Conservation (phyloP, 2,888 invertebrate species). For the Cristatella mucedo region DNA sequence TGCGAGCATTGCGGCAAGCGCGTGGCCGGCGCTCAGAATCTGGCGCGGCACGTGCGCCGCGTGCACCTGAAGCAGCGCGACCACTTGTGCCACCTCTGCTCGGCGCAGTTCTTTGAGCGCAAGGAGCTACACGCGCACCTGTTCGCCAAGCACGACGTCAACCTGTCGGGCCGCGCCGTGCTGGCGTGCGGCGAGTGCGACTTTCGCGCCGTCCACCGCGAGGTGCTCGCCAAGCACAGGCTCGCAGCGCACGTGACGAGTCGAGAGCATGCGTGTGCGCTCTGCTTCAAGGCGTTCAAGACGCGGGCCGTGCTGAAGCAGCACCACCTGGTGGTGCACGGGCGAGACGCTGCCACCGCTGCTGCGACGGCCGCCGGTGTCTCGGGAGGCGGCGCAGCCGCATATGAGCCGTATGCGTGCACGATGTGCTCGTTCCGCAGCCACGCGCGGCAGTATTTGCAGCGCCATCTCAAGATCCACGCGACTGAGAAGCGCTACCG, state of each 20-base stretch:
- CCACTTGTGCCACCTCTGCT: conserved; percentile 7
- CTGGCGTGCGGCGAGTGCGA: no score
- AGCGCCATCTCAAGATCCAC: conserved; percentile 6
- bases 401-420: no score
- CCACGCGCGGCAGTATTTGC: conserved; percentile 8
- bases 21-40: no score
- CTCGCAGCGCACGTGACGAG: no score
- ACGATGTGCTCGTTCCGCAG: conserved; percentile 3
- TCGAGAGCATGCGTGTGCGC: conserved; percentile 1
- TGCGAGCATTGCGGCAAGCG: no score
- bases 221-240: no score
- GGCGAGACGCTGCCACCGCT: not conserved
- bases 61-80: no score
- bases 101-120: conserved; percentile 1
- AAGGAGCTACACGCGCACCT: conserved; percentile 6
- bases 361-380: no score
- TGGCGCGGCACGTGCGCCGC: no score
- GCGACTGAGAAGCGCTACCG: not conserved
- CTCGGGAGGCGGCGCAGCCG: no score
- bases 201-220: no score
- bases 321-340: conserved; percentile 4
- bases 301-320: conserved; percentile 2
- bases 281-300: conserved; percentile 6
- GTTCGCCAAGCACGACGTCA: conserved; percentile 6
- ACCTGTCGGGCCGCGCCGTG: conserved; percentile 3